Evolutionary conservation across 2,113 vertebrate genomes (phyloP), one percentile per base, ranked within the genome.

Genomic region (Gasterosteus nipponicus): DNA sequence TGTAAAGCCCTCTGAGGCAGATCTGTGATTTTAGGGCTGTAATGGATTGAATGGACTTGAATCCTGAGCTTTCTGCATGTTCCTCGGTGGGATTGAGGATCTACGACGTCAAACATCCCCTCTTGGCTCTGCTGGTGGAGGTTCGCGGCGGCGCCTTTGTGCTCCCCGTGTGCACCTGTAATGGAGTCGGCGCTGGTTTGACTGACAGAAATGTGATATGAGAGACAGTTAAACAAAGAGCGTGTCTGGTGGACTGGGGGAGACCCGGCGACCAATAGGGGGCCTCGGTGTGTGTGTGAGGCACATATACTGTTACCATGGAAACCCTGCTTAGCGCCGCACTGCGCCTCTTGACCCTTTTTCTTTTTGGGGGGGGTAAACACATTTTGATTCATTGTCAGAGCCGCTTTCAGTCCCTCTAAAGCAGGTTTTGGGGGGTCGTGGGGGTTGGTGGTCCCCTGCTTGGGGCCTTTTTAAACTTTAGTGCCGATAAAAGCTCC

Each of bases 261-360:
- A 62, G 51, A 51, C 69, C 64, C 8, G 5, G 16, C 58, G 47
- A 71, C 91, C 90, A 89, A 86, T 87, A 76, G 87, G 77, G 69
- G 61, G 68, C 65, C 80, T 78, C 41, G 66, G 26, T 47, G 59
- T 44, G 57, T 58, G 64, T 80, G 70, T 49, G 51, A 77, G 75
- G 81, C 74, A 79, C 86, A 86, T 90, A 84, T 92, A 74, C 83
- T 80, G 89, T 91, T 89, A 77, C 89, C 85, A 87, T 87, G 87
- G 86, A 69, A 91, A 93, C 89, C 19, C 39, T 3, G 44, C 69
- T 60, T 75, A 65, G 81, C 67, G 14, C 69, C 10, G 63, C 72
- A 31, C 72, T 11, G 72, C 74, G 53, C 74, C 74, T 72, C 84
- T 79, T 86, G 83, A 90, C 90, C 86, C 80, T 80, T 82, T 35